Evolutionary conservation across 2,113 vertebrate species (phyloP).

Genomic region (Gavialis gangeticus): DNA sequence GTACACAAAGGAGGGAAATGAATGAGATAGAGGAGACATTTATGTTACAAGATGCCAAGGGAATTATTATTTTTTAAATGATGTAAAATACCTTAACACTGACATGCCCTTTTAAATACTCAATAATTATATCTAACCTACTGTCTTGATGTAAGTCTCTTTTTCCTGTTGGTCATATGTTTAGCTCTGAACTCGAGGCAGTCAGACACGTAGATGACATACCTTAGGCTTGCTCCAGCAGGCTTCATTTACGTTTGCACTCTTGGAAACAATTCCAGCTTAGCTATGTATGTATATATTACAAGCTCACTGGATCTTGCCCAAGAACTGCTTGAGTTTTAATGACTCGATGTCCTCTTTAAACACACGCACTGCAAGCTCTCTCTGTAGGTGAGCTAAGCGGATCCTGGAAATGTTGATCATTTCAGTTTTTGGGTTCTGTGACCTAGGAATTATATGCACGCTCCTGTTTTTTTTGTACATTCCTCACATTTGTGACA

Average conservation of each 20-base stretch:
- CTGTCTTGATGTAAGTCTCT: conserved; percentile 48
- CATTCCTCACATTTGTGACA: conserved; percentile 70
- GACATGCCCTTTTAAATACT: background rate
- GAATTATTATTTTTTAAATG: background rate
- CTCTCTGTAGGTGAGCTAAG: conserved; percentile 44
- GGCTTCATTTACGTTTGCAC: conserved; percentile 73
- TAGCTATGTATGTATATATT: conserved; percentile 72
- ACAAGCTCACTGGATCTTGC: conserved; percentile 65
- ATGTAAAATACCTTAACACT: background rate
- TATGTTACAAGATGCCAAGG: conserved; percentile 8
- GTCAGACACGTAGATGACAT: conserved; percentile 74
- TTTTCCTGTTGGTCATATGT: conserved; percentile 65
- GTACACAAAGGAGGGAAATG: conserved; percentile 29
- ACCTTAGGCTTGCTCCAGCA: conserved; percentile 76
- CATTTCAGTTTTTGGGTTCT: conserved; percentile 26
- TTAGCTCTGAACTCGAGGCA: conserved; percentile 70
- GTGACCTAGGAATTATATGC: conserved; percentile 39
- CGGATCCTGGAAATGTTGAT: conserved; percentile 55
- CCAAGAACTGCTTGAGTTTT: conserved; percentile 60
- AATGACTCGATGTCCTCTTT: conserved; percentile 60
- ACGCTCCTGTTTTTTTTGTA: conserved; percentile 54
- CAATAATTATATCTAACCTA: conserved; percentile 42
- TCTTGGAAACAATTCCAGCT: conserved; percentile 67
- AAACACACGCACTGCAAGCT: conserved; percentile 26
- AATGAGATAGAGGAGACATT: conserved; percentile 1